Percentiles rank a stretch among this genome's conserved stretches.
Evolutionary conservation across 2,888 invertebrate genomes (phyloP).

Genomic region (Aspidiotus rigidus): DNA sequence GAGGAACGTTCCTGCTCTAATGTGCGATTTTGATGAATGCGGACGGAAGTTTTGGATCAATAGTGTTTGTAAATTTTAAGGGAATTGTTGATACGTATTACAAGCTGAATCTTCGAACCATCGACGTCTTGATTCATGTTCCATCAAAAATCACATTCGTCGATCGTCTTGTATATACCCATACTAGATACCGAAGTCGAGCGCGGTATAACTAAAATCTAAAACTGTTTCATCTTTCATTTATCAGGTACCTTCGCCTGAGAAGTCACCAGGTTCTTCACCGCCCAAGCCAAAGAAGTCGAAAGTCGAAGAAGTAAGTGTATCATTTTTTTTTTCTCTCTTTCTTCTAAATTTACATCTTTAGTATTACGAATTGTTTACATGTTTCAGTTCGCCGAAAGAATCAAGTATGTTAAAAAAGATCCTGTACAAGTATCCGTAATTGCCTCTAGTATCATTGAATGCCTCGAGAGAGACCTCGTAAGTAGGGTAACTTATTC

Average conservation of each 20-base stretch:
- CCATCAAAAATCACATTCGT: no score
- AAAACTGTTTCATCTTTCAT: no score
- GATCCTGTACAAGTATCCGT: not conserved
- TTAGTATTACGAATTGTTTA: slow-evolving; percentile 1
- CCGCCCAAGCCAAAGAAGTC: slow-evolving; percentile 1
- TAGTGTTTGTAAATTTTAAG: no score
- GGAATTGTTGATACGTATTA: no score
- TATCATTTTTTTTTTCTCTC: not conserved
- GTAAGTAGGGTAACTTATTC: not conserved
- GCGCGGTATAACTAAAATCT: no score
- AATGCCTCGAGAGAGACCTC: not conserved
- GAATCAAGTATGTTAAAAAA: not conserved
- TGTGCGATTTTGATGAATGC: slow-evolving; percentile 2
- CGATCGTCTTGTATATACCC: no score
- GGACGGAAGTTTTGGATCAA: no score
- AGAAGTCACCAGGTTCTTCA: slow-evolving; percentile 1
- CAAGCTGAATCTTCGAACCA: no score
- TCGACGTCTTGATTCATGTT: no score
- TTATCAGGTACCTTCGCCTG: slow-evolving; percentile 2
- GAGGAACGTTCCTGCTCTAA: slow-evolving; percentile 2
- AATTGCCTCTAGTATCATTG: not conserved
- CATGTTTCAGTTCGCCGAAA: not conserved
- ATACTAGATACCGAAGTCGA: no score
- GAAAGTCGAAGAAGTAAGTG: slow-evolving; percentile 1
- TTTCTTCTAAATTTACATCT: no score